Base-by-base conservation (phyloP, 2,797 vertebrate genomes). In the Phataginus tricuspis region DNA sequence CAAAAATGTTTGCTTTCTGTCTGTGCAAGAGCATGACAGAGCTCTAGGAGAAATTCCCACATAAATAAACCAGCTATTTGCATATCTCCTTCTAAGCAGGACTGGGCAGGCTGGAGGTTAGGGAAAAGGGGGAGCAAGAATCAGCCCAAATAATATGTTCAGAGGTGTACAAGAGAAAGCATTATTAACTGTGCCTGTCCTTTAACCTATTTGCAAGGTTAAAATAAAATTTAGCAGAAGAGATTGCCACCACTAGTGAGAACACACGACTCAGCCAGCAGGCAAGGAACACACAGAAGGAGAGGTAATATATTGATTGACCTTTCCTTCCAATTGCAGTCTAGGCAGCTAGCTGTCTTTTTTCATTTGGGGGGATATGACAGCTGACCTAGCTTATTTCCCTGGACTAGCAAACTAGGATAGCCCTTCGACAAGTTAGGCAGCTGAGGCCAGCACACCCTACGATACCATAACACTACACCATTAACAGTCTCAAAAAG, bases 181-280 rank as follows among this genome's bases (percentile, higher is more conserved):
- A 4, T 87, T 91, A 95, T 94, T 96, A 96, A 95, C 91, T 9
- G 57, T 80, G 93, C 80, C 91, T 95, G 95, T 93, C 93, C 89
- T 96, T 87, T 94, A 94, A 95, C 94, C 93, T 94, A 86, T 93
- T 78, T 92, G 93, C 95, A 95, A 96, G 94, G 79, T 94, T 97
- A 97, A 97, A 96, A 96, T 87, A 95, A 93, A 96, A 97, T 94
- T 87, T 96, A 96, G 84, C 90, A 77, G 86, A 71, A 57, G 83
- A 95, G 94, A 97, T 96, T 86, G 85, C 80, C 61, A 84, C 51
- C 16, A 37, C 68, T 23, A 94, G 79, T 19, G 86, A 74, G 71
- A 91, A 94, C 83, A 92, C 61, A 80, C 71, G 78, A 37, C 66
- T 95, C 72, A 86, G 95, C 91, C 10, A 0, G 75, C 90, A 42